phyloP scores from a whole-genome alignment of 2,113 vertebrate genomes.

The Tupaia tana region DNA sequence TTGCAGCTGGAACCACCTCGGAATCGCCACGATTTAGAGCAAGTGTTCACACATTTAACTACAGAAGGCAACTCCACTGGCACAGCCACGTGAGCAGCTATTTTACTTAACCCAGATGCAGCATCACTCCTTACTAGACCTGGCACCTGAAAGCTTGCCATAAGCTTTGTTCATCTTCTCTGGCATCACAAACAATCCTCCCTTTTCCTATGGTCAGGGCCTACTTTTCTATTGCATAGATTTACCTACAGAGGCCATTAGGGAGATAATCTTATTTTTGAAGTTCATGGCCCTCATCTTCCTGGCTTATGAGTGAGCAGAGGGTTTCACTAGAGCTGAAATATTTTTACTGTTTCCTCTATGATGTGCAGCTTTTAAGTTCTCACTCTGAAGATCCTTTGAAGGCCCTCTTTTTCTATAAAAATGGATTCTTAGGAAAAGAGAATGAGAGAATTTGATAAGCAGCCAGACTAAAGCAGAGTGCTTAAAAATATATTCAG shows the following conservation, averaged over 20 bases:
- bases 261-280: background rate
- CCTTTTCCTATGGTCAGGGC: constrained; percentile 71
- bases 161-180: constrained; percentile 71
- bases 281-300: background rate
- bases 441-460: background rate
- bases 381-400: constrained; percentile 16
- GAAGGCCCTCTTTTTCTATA: background rate
- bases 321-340: background rate
- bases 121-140: background rate
- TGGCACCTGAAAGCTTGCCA: constrained; percentile 61
- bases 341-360: background rate
- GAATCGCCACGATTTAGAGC: constrained; percentile 75
- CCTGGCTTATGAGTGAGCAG: background rate
- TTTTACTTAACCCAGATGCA: constrained; percentile 76
- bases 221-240: constrained; percentile 57
- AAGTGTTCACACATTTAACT: constrained; percentile 71
- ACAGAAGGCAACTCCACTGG: constrained; percentile 68
- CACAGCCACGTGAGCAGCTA: constrained; percentile 57
- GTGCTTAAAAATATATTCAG: constrained; percentile 40
- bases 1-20: constrained; percentile 77
- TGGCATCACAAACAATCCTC: constrained; percentile 68
- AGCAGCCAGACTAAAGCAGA: background rate
- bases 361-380: constrained; percentile 7
- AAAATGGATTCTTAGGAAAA: background rate
- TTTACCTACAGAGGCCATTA: background rate